phyloP scores from a whole-genome alignment of 2,113 vertebrate species.

The Litocranius walleri region DNA sequence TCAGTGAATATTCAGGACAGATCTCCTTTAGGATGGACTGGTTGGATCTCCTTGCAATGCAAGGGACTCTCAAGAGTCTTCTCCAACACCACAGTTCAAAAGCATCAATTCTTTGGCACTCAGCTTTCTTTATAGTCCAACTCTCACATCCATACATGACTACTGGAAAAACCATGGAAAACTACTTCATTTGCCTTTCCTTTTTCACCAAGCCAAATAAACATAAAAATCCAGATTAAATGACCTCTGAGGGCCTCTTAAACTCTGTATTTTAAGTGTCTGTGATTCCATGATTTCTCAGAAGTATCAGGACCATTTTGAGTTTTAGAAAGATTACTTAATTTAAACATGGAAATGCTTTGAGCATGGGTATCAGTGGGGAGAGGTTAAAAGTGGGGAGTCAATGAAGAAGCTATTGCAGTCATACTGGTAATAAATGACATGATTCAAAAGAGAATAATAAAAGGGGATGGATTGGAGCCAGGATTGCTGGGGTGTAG shows the following conservation, averaged over 20 bases:
- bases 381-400: background rate
- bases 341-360: background rate
- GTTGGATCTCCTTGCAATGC: background rate
- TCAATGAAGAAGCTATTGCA: background rate
- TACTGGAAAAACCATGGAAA: background rate
- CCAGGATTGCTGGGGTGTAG: background rate
- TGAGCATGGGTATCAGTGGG: background rate
- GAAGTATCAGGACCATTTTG: background rate
- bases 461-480: background rate
- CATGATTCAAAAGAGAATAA: background rate
- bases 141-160: background rate
- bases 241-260: background rate
- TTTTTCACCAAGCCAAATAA: background rate
- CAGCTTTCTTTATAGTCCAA: background rate
- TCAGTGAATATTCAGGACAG: background rate
- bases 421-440: background rate
- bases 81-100: background rate
- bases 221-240: background rate
- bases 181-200: no score
- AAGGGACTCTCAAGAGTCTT: background rate
- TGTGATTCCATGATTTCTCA: background rate
- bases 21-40: background rate
- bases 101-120: accelerated
- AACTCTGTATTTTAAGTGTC: background rate
- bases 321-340: background rate